Base-by-base conservation (phyloP, 2,888 invertebrate species). In the Pristionchus arcanus region DNA sequence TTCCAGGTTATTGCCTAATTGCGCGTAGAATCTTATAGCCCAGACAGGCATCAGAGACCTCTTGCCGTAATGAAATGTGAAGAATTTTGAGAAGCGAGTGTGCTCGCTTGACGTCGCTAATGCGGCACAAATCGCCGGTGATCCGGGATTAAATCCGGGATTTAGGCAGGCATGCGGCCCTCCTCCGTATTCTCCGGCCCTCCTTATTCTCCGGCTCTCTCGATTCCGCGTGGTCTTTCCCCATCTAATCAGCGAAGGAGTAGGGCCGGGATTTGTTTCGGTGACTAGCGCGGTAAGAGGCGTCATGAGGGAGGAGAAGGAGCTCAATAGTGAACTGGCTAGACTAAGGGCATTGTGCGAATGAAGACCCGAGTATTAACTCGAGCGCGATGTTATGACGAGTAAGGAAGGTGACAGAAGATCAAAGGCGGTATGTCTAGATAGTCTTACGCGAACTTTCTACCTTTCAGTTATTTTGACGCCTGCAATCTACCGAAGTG, bases 121-220 rank as follows among this genome's bases (percentile, higher is more conserved):
- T 11, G 1, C 34, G 74, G 74, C 74, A 74, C 74, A 74, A 74
- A 74, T 74, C 74, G 37, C 21, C 37, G 74, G 74, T 74, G 16
- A 74, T 37, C 74, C 74, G 42, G 42, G 42, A 42, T 42, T 42
- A 42, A 15, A 37, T 5, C 34, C n/a, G 37, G 37, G 37, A 37
- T 11, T 74, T 34, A 31, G 34, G 68, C 63, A n/a, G 63, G 25
- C 63, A 63, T 11, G 25, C 25, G 63, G 25, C 63, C n/a, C 25
- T 63, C 42, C 42, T 49, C 42, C 42, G 42, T 9, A 49, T 49
- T 49, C 42, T 49, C n/a, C n/a, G n/a, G n/a, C n/a, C n/a, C n/a
- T n/a, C n/a, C n/a, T n/a, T n/a, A n/a, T n/a, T n/a, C n/a, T n/a
- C 42, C 42, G 63, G 63, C 59, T 63, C 63, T 63, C 63, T n/a